phyloP scores from a whole-genome alignment of 2,113 vertebrate species.

The Sceloporus tristichus region DNA sequence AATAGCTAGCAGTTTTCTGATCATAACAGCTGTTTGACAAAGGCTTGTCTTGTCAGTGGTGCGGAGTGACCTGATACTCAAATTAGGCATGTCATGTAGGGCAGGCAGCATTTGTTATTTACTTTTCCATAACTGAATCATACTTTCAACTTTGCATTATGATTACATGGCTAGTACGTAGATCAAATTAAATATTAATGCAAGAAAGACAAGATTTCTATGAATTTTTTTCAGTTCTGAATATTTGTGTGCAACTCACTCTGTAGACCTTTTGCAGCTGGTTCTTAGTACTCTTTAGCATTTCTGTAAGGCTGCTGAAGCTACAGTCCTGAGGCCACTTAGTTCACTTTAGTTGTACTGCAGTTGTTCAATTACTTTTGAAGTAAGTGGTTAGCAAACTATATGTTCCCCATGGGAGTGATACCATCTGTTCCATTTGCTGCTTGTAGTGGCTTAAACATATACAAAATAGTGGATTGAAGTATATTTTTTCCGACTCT shows the following conservation, averaged over 20 bases:
- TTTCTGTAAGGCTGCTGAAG: slow-evolving; percentile 1
- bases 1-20: background rate
- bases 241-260: background rate
- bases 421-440: background rate
- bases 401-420: background rate
- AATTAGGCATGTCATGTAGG: background rate
- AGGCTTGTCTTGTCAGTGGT: slow-evolving; percentile 6
- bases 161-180: background rate
- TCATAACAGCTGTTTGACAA: background rate
- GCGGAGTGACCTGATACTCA: background rate
- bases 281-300: background rate
- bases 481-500: slow-evolving; percentile 22
- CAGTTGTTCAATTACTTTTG: background rate
- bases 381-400: background rate
- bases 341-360: background rate
- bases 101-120: background rate
- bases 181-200: background rate
- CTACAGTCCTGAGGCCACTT: background rate
- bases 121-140: background rate
- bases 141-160: slow-evolving; percentile 4
- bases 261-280: slow-evolving; percentile 9
- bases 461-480: slow-evolving; percentile 32
- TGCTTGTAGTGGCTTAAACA: slow-evolving; percentile 12
- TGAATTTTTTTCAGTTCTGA: background rate
- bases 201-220: background rate